Base-by-base conservation (phyloP, 2,888 invertebrate genomes). In the Diogma glabrata region DNA sequence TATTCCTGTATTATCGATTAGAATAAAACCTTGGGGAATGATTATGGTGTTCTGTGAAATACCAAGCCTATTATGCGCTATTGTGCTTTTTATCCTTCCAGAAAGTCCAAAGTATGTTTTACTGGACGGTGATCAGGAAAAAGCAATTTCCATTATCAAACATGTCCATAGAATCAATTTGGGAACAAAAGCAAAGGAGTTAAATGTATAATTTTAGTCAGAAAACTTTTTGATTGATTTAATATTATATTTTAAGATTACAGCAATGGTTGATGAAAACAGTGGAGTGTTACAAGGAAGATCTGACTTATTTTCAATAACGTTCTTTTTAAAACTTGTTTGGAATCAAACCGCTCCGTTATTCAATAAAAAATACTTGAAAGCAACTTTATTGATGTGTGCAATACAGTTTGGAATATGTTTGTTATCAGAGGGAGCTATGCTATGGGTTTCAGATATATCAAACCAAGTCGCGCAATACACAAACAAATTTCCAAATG, bases 391-490 rank as follows among this genome's bases (percentile, higher is more conserved):
- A 3, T 54, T 67, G 4, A 61, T 63, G 5, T 67, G 66, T 55
- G 47, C 57, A 6, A 60, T 68, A 47, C 65, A 67, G 55, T 67
- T 67, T 55, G 62, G 59, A 30, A 64, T 65, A 4, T 66, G 64
- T 52, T 55, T 60, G 7, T 65, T 65, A 23, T 65, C 62, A 10
- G 63, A 65, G 54, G 64, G 65, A 22, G 17, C 67, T 60, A 64
- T 66, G 38, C 63, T 68, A 62, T 68, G 66, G 65, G 64, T 68
- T 47, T 67, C 67, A 4, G 61, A 64, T 49, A 65, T 68, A 12
- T 55, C 67, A 28, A 66, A 67, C 52, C 62, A 61, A 47, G 59
- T 65, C 33, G 62, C 60, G 0, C 61, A 63, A 19, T 67, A 59
- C 52, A 59, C 60, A 45, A 58, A 58, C 8, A 55, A 59, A 23